Base-by-base conservation (phyloP, 2,888 invertebrate species). In the Syritta pipiens region DNA sequence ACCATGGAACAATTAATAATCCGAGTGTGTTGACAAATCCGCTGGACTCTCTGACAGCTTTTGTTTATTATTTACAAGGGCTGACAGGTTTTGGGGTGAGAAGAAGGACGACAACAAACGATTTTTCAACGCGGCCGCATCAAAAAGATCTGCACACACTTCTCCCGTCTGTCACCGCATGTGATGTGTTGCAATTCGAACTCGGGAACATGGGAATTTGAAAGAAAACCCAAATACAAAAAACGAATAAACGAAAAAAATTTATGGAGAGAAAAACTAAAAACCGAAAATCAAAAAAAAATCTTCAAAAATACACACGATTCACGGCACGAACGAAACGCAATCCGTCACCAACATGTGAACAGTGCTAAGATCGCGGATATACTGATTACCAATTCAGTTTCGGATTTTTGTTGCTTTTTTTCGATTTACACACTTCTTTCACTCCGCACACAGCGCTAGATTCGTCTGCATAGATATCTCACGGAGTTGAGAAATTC, bases 281-380 rank as follows among this genome's bases (percentile, higher is more conserved):
- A 30, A 42, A 55, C 40, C 20, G 28, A 49, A 40, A 55, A 63
- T 7, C 7, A 12, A 57, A 57, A 49, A 26, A 17, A 51, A 40
- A 57, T 63, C 48, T 49, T 14, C n/a, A n/a, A 60, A 72, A 60
- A 67, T 60, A 62, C 46, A 74, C 62, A 74, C 74, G 74, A 74
- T 62, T 48, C 40, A 67, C 62, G 32, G 65, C 20, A 49, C 62
- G 57, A 79, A 74, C 67, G 82, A 82, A 81, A 83, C 82, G 82
- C 82, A 82, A 83, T 86, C 84, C 85, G 85, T 81, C 81, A 82
- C 83, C 83, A 83, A 82, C 86, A 84, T 86, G 84, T 85, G 85
- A 83, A 85, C 84, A 82, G 85, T 85, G 84, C 84, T 85, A 83
- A 85, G 82, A 84, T 84, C 85, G 85, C 84, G 85, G 84, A 84